Evolutionary conservation across 2,113 vertebrate genomes (phyloP).

Genomic region (Passer montanus): DNA sequence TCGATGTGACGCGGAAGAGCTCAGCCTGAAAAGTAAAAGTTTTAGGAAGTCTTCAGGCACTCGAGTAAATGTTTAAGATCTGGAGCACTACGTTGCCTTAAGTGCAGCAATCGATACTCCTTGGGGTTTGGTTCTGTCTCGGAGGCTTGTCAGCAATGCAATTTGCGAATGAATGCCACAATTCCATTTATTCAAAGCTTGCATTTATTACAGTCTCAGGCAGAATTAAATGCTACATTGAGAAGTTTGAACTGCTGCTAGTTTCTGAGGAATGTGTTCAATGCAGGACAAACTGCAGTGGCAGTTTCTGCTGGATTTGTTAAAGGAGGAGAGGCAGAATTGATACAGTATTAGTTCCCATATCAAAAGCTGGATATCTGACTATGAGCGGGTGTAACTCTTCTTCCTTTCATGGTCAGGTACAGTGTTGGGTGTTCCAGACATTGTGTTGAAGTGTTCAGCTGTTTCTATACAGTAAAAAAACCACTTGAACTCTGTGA

Average conservation of each 20-base stretch:
- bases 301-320: background rate
- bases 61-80: background rate
- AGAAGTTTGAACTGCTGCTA: background rate
- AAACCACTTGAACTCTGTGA: background rate
- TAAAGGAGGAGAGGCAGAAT: background rate
- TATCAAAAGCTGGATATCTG: background rate
- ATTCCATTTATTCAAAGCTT: background rate
- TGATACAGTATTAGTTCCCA: background rate
- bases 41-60: background rate
- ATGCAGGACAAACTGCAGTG: background rate
- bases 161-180: background rate
- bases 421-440: background rate
- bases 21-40: constrained; percentile 13
- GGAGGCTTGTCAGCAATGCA: background rate
- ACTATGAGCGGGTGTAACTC: background rate
- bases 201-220: background rate
- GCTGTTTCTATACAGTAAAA: background rate
- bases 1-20: background rate
- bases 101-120: background rate
- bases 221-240: background rate
- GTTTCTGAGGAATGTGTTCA: background rate
- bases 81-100: background rate
- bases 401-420: background rate
- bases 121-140: background rate
- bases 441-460: background rate